These are phyloP conservation scores for Thera britannica DNA, from an alignment of 2,888 invertebrate species.

Conservation along the genomic window DNA sequence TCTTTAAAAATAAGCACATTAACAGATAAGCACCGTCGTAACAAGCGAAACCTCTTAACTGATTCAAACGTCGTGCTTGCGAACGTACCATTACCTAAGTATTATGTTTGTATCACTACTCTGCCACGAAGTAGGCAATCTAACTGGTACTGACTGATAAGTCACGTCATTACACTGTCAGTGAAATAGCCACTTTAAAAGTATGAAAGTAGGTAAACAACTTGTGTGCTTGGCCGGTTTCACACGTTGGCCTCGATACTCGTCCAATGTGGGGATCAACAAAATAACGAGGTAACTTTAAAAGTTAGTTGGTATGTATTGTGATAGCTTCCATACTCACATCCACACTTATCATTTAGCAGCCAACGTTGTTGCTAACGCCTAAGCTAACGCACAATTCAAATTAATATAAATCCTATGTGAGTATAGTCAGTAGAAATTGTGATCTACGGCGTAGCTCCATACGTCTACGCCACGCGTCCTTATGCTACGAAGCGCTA, in stretches of 20 bases:
- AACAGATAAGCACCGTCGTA: conserved; percentile 16
- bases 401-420: too few species aligned
- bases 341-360: too few species aligned
- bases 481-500: background rate
- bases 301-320: too few species aligned
- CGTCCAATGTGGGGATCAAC: too few species aligned
- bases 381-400: too few species aligned
- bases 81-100: conserved; percentile 12
- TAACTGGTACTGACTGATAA: background rate
- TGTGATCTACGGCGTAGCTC: background rate
- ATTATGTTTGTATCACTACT: conserved; percentile 6
- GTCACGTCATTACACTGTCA: background rate
- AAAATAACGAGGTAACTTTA: too few species aligned
- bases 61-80: conserved; percentile 20
- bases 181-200: too few species aligned
- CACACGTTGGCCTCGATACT: too few species aligned
- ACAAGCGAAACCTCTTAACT: conserved; percentile 30
- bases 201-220: too few species aligned
- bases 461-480: conserved; percentile 1
- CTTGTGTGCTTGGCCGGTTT: too few species aligned
- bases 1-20: conserved; percentile 23
- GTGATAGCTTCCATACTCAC: too few species aligned
- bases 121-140: background rate
- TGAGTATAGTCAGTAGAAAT: background rate
- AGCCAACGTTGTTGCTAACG: too few species aligned